Evolutionary conservation across 2,797 vertebrate species (phyloP).

Genomic region (Sebastiscus tertius): DNA sequence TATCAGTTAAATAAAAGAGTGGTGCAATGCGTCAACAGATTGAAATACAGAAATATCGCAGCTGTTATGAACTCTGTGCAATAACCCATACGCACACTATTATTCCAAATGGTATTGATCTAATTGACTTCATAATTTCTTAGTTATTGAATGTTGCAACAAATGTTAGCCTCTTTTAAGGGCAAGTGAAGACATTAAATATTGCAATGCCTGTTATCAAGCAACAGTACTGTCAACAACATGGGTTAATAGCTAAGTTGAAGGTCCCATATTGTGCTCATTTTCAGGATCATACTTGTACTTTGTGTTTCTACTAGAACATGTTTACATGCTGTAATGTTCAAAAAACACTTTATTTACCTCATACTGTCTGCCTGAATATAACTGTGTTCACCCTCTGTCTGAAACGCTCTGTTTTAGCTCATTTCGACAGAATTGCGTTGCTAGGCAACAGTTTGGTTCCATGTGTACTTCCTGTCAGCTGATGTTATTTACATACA

Average conservation of each 20-base stretch:
- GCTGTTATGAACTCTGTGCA: neutral
- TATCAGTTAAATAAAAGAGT: neutral
- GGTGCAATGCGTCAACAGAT: constrained; percentile 8
- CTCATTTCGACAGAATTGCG: too few relatives aligned
- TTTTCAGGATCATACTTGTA: too few relatives aligned
- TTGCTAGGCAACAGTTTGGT: too few relatives aligned
- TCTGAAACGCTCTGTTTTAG: too few relatives aligned
- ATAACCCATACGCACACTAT: neutral
- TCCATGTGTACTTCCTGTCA: too few relatives aligned
- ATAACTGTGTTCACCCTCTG: too few relatives aligned
- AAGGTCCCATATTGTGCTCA: too few relatives aligned
- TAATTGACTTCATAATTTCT: constrained; percentile 1
- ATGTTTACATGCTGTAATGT: too few relatives aligned
- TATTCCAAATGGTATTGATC: neutral
- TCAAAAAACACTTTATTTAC: too few relatives aligned
- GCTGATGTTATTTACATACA: too few relatives aligned
- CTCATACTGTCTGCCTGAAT: too few relatives aligned
- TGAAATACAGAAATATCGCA: neutral
- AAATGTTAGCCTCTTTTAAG: neutral
- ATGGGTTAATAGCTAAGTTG: neutral
- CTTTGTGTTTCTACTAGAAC: too few relatives aligned
- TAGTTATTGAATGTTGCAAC: neutral
- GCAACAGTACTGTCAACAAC: neutral
- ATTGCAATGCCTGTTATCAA: neutral
- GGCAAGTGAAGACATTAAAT: neutral